Evolutionary conservation across 2,888 invertebrate genomes (phyloP), one percentile per base, ranked within the genome.

Genomic region (Pristionchus japonicus): DNA sequence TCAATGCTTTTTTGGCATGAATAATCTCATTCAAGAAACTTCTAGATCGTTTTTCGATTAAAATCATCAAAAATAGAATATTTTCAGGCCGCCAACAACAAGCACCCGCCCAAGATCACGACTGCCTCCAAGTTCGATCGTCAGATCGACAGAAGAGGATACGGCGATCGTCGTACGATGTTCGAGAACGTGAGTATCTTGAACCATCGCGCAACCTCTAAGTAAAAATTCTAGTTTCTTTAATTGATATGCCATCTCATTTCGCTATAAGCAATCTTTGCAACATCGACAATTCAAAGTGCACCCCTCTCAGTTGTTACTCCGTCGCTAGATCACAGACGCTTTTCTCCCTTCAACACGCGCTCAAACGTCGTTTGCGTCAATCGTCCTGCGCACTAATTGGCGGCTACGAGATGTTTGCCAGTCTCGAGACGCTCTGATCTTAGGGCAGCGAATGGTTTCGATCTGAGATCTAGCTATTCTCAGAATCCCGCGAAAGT

Each of bases 111-210:
- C 74, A 92, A 92, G 96, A 98, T 98, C 95, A 97, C 97, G 96
- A 97, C 98, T 95, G 98, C 98, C 95, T 98, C 98, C 96, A 98
- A 98, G 96, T 98, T 98, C 96, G 98, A 98, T 96, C 96, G 98
- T 96, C 97, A 98, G 96, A 97, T 98, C 92, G 98, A 98, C 96
- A 97, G 98, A 95, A 97, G 98, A 64, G 89, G 88, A 15, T 94
- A 93, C 89, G 91, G 89, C 31, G 93, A 94, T 85, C 91, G 93
- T 77, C 89, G 90, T 61, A 27, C 64, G 27, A 87, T 92, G 86
- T 93, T 92, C 90, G 91, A 92, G 88, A 90, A 86, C 37, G 89
- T 89, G n/a, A 64, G 89, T 4, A 11, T 64, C n/a, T n/a, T n/a
- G n/a, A n/a, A n/a, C n/a, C n/a, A n/a, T n/a, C n/a, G n/a, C n/a